Evolutionary conservation across 2,113 vertebrate genomes (phyloP), one percentile per base, ranked within the genome.

Genomic region (Hippocampus guttulatus): DNA sequence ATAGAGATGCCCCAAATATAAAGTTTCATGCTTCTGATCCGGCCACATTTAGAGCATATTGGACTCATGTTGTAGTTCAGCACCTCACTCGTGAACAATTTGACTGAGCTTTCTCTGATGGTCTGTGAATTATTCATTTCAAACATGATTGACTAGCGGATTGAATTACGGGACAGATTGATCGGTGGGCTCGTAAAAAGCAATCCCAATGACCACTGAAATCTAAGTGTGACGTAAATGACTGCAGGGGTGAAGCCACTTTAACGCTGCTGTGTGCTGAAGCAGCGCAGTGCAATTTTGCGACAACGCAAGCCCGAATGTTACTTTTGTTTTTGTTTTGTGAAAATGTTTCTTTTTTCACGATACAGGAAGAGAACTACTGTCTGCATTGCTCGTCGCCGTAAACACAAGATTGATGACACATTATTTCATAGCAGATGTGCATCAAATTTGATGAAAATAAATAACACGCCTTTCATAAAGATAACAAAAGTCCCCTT

Each of bases 51-150:
- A 71, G 57, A 47, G 38, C 71, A 58, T 60, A 55, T 71, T 82
- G 65, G 72, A 66, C 62, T 74, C 70, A 9, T 63, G 23, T 73
- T 60, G 73, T 38, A 68, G 71, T 70, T 67, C 70, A 70, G 49
- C 18, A 3, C 41, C 23, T 67, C 61, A 65, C 77, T 55, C 30
- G 55, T 80, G 71, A 75, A 84, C 73, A 69, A 75, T 83, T 87
- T 86, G 71, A 63, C 73, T 33, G 20, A 75, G 87, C 86, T 79
- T 70, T 78, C 78, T 81, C 58, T 78, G 82, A 86, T 49, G 74
- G 84, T 64, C 74, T 79, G 76, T 89, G 75, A 82, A 84, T 87
- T 78, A 90, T 89, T 91, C 85, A 87, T 90, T 86, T 85, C 84
- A 54, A 88, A 85, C 74, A 83, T 78, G 84, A 90, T 85, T 88